Evolutionary conservation across 2,113 vertebrate species (phyloP), one percentile per base, ranked within the genome.

Genomic region (Syngnathus floridae): DNA sequence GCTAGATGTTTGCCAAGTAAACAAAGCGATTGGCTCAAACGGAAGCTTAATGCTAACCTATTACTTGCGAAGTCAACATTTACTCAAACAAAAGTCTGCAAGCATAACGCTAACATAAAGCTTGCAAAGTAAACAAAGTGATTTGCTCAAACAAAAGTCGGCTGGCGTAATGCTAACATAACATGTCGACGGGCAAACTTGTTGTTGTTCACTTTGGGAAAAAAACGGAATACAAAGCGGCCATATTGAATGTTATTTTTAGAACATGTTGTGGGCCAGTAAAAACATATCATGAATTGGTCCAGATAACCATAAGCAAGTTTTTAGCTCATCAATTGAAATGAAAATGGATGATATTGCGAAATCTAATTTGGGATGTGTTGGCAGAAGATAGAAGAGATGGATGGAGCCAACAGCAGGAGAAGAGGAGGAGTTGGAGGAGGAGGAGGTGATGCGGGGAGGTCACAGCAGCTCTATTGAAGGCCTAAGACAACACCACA

Each of bases 401-500:
- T 59, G 31, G 78, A 70, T 71, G 71, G 74, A 71, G 68, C 62
- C 49, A 62, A 59, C 69, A 55, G 59, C 43, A 46, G 43, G 13
- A 46, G 70, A 62, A 63, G 69, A 7, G 77, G 69, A 46, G 67
- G 62, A 13, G 63, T 61, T 4, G 54, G 69, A 0, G 77, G 65
- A 2, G 70, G 70, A 7, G 63, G 76, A 35, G 71, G 72, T 43
- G 72, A 76, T 61, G 71, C 69, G 82, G 92, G 93, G 90, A 92
- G 92, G 92, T 91, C 94, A 93, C 90, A 93, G 88, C 80, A 89
- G 91, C 93, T 93, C 94, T 89, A 95, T 95, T 96, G 93, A 96
- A 89, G 86, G 88, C 91, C 93, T 93, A 95, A 97, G 95, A 97
- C 95, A 95, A 96, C 94, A 94, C 92, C 92, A 93, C 92, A 93